These are phyloP conservation scores for Ageneiosus marmoratus DNA, from an alignment of 2,113 vertebrate species.

Conservation along the genomic window DNA sequence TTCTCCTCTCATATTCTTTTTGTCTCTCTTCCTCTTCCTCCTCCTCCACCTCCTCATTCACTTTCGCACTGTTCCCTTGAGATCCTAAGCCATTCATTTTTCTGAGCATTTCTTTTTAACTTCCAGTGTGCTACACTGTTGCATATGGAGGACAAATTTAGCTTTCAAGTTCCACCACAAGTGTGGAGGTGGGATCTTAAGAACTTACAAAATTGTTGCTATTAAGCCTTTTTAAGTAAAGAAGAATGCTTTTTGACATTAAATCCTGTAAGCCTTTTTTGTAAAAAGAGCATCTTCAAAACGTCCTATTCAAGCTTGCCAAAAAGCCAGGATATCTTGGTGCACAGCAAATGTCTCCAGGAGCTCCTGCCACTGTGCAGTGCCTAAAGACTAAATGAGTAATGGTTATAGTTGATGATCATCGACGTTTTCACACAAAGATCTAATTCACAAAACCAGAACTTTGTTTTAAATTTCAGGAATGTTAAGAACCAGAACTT, in stretches of 20 bases:
- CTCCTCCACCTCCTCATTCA: slow-evolving; percentile 9
- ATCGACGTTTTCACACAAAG: not conserved
- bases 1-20: slow-evolving; percentile 8
- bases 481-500: not conserved
- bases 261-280: not conserved
- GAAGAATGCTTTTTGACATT: not conserved
- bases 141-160: not conserved
- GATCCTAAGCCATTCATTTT: slow-evolving; percentile 16
- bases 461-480: not conserved
- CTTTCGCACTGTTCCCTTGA: not conserved
- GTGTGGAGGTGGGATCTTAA: slow-evolving; percentile 18
- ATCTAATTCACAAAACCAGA: not conserved
- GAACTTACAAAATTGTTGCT: slow-evolving; percentile 12
- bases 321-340: not conserved
- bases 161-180: slow-evolving; percentile 4
- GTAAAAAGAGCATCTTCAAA: not conserved
- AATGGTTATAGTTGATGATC: not conserved
- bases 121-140: not conserved
- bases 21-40: not conserved
- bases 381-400: not conserved
- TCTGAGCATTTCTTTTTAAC: not conserved
- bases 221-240: not conserved
- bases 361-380: not conserved
- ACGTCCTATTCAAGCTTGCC: not conserved
- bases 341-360: not conserved